These are phyloP conservation scores for Deroptyus accipitrinus DNA, from an alignment of 2,113 vertebrate species.

Conservation along the genomic window DNA sequence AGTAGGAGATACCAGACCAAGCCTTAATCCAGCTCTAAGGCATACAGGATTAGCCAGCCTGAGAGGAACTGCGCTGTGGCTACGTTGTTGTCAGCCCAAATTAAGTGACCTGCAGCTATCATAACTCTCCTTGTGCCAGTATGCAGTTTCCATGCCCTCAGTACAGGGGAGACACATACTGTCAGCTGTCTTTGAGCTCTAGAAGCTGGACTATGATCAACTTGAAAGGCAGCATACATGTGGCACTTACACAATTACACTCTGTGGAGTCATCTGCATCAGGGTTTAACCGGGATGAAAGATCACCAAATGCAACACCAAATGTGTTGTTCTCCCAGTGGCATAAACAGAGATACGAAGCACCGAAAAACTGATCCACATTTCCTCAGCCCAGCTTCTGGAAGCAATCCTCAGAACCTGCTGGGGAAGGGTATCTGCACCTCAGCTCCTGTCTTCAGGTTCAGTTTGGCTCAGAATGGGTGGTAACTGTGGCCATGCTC, in stretches of 20 bases:
- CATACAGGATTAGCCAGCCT: background rate
- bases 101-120: background rate
- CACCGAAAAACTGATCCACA: background rate
- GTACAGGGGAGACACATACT: background rate
- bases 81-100: background rate
- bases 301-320: fast-evolving
- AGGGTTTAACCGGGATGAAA: background rate
- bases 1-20: background rate
- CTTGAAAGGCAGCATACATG: background rate
- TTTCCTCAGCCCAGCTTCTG: background rate
- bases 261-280: background rate
- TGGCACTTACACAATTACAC: background rate
- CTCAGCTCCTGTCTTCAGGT: background rate
- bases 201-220: background rate
- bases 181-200: background rate
- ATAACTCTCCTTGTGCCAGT: background rate
- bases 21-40: background rate
- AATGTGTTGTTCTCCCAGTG: fast-evolving
- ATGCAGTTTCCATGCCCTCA: fast-evolving
- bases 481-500: background rate
- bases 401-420: background rate
- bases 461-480: background rate
- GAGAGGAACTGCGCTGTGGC: background rate
- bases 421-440: background rate
- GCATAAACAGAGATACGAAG: fast-evolving